Evolutionary conservation across 2,797 vertebrate genomes (phyloP).

Genomic region (Oophaga sylvatica): DNA sequence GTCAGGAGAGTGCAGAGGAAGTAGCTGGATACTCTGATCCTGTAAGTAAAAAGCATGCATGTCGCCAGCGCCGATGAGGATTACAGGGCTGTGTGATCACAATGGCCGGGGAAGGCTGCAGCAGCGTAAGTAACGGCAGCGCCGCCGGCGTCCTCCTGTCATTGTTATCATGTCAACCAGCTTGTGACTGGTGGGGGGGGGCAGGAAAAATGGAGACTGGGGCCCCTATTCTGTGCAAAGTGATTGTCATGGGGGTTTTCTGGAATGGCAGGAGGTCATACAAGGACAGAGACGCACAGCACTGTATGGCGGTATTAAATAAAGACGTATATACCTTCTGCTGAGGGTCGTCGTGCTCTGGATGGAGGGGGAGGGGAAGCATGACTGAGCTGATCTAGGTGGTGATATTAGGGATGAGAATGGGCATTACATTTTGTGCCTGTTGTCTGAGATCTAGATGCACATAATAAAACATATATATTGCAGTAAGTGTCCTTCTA

Average conservation of each 20-base stretch:
- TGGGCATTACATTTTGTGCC: too few species aligned
- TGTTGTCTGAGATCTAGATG: too few species aligned
- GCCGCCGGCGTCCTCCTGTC: not conserved
- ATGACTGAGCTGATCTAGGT: too few species aligned
- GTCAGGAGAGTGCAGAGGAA: slow-evolving; percentile 45
- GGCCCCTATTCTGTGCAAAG: not conserved
- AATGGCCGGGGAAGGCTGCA: slow-evolving; percentile 61
- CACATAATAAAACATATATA: too few species aligned
- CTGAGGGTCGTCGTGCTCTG: not conserved
- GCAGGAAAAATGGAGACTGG: slow-evolving; percentile 1
- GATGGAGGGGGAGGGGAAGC: not conserved
- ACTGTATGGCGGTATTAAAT: not conserved
- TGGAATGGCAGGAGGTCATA: not conserved
- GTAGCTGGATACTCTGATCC: slow-evolving; percentile 43
- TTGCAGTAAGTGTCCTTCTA: too few species aligned
- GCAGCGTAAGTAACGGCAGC: slow-evolving; percentile 51
- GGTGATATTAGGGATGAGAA: not conserved
- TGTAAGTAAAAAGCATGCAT: slow-evolving; percentile 56
- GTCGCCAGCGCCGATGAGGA: slow-evolving; percentile 13
- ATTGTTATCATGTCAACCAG: not conserved
- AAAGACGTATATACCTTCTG: not conserved
- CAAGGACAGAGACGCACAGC: not conserved
- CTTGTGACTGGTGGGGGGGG: too few species aligned
- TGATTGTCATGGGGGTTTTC: not conserved
- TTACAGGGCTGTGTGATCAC: slow-evolving; percentile 34